phyloP scores from a whole-genome alignment of 2,888 invertebrate genomes.

The Drosophila limbata region DNA sequence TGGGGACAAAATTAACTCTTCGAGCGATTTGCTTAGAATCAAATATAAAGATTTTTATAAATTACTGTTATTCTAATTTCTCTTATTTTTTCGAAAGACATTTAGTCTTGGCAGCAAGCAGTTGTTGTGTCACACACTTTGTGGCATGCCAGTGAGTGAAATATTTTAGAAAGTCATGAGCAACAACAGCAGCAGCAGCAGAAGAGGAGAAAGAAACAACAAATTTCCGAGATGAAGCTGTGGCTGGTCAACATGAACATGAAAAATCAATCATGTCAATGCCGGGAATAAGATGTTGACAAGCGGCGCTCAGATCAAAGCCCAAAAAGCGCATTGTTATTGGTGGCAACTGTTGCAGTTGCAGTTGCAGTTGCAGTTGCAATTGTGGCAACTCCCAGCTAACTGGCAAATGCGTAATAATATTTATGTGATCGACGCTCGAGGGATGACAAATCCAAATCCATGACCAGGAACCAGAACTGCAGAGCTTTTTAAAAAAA shows the following conservation, averaged over 20 bases:
- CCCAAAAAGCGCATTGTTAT: constrained; percentile 48
- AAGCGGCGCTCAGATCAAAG: constrained; percentile 72
- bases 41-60: not conserved
- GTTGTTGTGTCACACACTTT: constrained; percentile 10
- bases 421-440: constrained; percentile 64
- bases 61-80: not conserved
- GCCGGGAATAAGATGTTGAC: constrained; percentile 83
- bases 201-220: constrained; percentile 17
- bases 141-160: constrained; percentile 56
- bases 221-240: constrained; percentile 47
- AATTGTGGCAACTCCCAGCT: constrained; percentile 3
- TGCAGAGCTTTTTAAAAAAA: not conserved
- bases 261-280: constrained; percentile 84
- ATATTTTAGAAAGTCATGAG: constrained; percentile 81
- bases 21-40: not conserved
- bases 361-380: constrained; percentile 15
- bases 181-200: constrained; percentile 12
- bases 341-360: constrained; percentile 18
- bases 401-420: constrained; percentile 66
- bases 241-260: constrained; percentile 73
- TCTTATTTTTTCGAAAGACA: constrained; percentile 2
- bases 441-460: constrained; percentile 74
- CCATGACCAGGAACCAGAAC: constrained; percentile 19
- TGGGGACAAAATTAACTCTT: no score
- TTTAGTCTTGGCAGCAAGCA: not conserved